Evolutionary conservation across 1,140 invertebrate genomes (phyloP), one percentile per base, ranked within the genome.

Genomic region (Ladona fulva): DNA sequence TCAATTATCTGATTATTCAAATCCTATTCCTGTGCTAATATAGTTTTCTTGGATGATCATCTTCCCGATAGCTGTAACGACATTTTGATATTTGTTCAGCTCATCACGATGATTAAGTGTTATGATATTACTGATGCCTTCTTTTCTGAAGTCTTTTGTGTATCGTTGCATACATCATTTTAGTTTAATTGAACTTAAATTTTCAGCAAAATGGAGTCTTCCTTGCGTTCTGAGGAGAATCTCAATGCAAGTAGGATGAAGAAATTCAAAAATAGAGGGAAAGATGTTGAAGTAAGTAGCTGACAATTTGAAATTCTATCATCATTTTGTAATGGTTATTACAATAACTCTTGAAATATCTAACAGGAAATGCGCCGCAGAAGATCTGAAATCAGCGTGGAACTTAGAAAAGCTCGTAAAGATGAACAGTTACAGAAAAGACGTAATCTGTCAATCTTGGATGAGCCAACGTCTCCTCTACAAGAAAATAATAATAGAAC

Each of bases 401-500:
- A 97, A 81, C 86, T 99, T 10, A 87, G 98, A 19, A 99, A 98
- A 87, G 92, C 93, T 8, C 93, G 94, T 74, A 95, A 97, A 83
- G 97, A 99, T 86, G 97, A 99, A 82, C 95, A 97, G 82, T 86
- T 99, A n/a, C 87, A 93, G 0, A 99, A 99, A 86, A 87, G 96
- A 74, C 89, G 98, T 77, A 98, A 98, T 82, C 92, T 99, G 37
- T 87, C 87, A 76, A 84, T 88, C 7, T 85, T 86, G 52, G 82
- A 84, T 73, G 85, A 86, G 42, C 81, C 85, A 0, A 83, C 86
- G 8, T 88, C 87, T 12, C 89, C 89, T 8, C 83, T 89, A 0
- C 88, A 89, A 79, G 88, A 91, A 74, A 82, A 83, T 77, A 87
- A 87, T 75, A 77, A 79, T 0, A 29, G 78, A 42, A 80, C 79